Evolutionary conservation across 2,113 vertebrate genomes (phyloP).

Genomic region (Turdus rufiventris): DNA sequence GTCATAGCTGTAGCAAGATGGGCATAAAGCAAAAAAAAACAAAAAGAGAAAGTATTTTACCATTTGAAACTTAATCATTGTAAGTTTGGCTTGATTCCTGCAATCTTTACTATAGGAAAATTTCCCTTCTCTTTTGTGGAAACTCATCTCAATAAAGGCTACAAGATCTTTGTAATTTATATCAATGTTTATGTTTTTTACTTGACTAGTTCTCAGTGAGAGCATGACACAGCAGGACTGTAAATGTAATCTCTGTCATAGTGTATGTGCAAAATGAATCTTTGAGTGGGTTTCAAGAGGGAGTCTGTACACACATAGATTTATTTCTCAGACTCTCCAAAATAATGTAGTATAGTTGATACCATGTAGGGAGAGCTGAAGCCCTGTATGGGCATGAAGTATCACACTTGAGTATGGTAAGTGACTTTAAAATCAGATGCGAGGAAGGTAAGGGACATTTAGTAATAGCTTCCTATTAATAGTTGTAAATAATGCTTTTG

Average conservation of each 20-base stretch:
- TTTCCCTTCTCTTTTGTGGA: not conserved
- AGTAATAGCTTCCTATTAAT: not conserved
- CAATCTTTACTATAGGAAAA: not conserved
- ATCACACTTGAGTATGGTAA: not conserved
- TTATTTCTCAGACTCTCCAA: not conserved
- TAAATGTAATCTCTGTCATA: not conserved
- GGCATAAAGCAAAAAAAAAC: not conserved
- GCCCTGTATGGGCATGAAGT: fast-evolving
- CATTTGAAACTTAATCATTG: not conserved
- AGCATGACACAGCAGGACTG: not conserved
- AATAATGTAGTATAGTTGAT: not conserved
- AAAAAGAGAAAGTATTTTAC: not conserved
- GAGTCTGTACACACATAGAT: fast-evolving
- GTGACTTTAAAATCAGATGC: not conserved
- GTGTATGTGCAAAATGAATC: not conserved
- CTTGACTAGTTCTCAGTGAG: not conserved
- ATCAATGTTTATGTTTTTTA: not conserved
- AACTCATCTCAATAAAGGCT: not conserved
- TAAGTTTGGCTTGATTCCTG: not conserved
- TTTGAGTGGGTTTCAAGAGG: not conserved
- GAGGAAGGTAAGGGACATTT: not conserved
- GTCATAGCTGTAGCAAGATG: not conserved
- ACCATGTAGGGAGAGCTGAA: not conserved
- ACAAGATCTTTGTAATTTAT: not conserved
- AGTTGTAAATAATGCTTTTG: not conserved